Conservation (phyloP, 2,797 vertebrate genomes). For the Platalea minor region DNA sequence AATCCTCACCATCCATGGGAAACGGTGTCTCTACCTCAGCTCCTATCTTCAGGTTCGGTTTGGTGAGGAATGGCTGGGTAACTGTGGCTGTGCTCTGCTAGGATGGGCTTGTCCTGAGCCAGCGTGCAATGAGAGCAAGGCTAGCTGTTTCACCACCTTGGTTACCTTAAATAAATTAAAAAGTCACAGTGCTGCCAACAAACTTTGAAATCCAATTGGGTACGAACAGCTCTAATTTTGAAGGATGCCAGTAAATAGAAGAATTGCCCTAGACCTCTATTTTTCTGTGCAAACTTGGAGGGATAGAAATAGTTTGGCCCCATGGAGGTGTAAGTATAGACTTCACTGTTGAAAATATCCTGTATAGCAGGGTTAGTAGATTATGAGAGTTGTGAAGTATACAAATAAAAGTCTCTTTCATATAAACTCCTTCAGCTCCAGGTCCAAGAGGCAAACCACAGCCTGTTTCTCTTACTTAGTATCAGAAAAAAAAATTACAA, state of each 20-base stretch:
- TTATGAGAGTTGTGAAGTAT: background rate
- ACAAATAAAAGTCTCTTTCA: background rate
- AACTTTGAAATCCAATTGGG: background rate
- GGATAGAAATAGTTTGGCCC: background rate
- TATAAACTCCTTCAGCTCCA: background rate
- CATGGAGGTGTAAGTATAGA: background rate
- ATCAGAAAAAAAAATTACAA: background rate
- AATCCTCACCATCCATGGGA: background rate
- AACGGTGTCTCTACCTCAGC: background rate
- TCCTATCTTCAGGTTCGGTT: background rate
- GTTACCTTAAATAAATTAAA: background rate
- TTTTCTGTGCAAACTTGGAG: background rate
- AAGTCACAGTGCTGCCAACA: background rate
- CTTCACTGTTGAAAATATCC: background rate
- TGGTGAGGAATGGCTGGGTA: background rate
- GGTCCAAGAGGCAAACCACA: background rate
- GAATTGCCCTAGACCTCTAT: background rate
- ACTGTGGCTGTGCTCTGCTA: rapidly evolving
- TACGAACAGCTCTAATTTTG: background rate
- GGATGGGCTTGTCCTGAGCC: background rate
- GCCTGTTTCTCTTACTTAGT: background rate
- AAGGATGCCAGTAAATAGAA: background rate
- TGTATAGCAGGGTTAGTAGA: background rate
- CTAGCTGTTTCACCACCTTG: background rate
- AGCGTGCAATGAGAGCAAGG: background rate